Conservation (phyloP, 2,888 invertebrate species). For the Petrolisthes cinctipes region DNA sequence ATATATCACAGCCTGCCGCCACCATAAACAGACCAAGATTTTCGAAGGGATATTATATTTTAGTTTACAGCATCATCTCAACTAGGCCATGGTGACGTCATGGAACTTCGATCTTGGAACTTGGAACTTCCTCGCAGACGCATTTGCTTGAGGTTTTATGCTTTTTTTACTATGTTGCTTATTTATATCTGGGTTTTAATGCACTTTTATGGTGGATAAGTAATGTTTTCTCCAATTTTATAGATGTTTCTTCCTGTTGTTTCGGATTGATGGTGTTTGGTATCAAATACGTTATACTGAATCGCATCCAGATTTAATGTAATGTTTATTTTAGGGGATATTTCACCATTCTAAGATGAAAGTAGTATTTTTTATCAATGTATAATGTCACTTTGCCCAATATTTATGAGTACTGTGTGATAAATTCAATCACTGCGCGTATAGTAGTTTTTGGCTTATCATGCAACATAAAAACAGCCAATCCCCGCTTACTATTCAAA, state of each 20-base stretch:
- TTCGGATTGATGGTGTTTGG: too few relatives aligned
- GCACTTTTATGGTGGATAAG: too few relatives aligned
- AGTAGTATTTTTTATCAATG: background rate
- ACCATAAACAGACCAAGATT: conserved; percentile 54
- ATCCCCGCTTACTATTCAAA: too few relatives aligned
- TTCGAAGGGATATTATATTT: conserved; percentile 35
- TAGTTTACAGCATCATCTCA: conserved; percentile 46
- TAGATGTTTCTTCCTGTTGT: too few relatives aligned
- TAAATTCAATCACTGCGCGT: background rate
- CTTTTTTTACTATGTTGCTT: too few relatives aligned
- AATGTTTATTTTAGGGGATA: too few relatives aligned
- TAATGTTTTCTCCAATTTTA: too few relatives aligned
- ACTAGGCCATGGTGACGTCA: conserved; percentile 63
- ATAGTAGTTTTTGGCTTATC: background rate
- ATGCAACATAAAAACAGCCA: background rate
- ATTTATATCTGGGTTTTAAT: too few relatives aligned
- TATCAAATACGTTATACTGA: too few relatives aligned
- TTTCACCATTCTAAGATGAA: background rate
- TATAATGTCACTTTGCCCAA: background rate
- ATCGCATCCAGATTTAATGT: too few relatives aligned
- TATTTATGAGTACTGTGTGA: background rate
- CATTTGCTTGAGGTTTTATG: conserved; percentile 26
- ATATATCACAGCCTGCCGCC: conserved; percentile 47
- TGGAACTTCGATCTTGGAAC: conserved; percentile 61
- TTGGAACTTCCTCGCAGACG: conserved; percentile 57